These are phyloP conservation scores for Pomacea canaliculata DNA, from an alignment of 2,888 invertebrate species.

Conservation along the genomic window DNA sequence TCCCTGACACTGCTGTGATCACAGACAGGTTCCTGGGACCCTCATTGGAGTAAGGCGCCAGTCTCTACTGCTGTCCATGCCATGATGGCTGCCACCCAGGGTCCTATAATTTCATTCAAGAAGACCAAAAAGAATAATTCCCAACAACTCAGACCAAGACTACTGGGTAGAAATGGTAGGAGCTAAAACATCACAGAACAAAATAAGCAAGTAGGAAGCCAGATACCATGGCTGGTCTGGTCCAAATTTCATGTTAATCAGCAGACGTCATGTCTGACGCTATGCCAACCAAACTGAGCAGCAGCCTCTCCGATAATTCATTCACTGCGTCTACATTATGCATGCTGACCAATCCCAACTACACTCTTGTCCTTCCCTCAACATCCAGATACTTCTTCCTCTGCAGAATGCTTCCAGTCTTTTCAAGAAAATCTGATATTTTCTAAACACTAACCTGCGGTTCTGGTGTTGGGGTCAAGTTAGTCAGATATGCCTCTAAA, in stretches of 20 bases:
- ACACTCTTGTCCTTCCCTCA: not conserved
- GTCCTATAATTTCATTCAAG: not conserved
- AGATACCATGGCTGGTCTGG: not conserved
- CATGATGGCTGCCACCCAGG: not conserved
- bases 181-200: too few relatives aligned
- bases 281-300: conserved; percentile 3
- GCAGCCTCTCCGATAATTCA: conserved; percentile 4
- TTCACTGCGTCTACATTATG: conserved; percentile 11
- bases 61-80: not conserved
- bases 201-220: too few relatives aligned
- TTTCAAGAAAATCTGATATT: too few relatives aligned
- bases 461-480: too few relatives aligned
- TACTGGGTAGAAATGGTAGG: too few relatives aligned
- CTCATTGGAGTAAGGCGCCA: not conserved
- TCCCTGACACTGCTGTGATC: too few relatives aligned
- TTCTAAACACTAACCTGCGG: too few relatives aligned
- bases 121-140: not conserved
- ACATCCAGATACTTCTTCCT: too few relatives aligned
- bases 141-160: not conserved
- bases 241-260: conserved; percentile 5
- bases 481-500: too few relatives aligned
- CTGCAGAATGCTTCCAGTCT: too few relatives aligned
- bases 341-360: not conserved
- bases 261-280: conserved; percentile 12
- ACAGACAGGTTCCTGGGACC: too few relatives aligned